Percentiles rank a stretch among this genome's conserved stretches.
Conservation (phyloP, 2,797 vertebrate genomes). For the Anableps anableps region DNA sequence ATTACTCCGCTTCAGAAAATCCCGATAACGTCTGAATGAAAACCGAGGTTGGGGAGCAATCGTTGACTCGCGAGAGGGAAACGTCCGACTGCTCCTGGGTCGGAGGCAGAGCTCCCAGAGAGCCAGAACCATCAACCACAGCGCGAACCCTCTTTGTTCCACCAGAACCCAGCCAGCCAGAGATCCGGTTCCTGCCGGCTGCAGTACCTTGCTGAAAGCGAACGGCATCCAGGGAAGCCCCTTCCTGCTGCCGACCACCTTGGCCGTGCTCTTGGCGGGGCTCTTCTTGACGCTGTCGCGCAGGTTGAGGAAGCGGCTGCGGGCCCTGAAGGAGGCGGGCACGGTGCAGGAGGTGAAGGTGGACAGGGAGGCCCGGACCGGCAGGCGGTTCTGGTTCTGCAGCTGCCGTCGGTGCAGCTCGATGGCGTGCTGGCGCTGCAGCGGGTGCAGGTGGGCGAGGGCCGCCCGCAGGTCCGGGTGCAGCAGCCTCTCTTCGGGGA, state of each 20-base stretch:
- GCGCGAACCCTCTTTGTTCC: too few species aligned
- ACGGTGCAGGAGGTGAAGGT: conserved; percentile 78
- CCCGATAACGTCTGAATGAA: too few species aligned
- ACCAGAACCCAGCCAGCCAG: too few species aligned
- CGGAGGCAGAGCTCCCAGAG: too few species aligned
- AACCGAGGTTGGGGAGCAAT: too few species aligned
- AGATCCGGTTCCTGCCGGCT: neutral
- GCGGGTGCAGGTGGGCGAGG: conserved; percentile 61
- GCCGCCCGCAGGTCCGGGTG: conserved; percentile 60
- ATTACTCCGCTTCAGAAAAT: neutral
- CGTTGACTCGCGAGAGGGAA: too few species aligned
- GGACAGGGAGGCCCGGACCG: conserved; percentile 35
- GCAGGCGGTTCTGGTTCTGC: conserved; percentile 11
- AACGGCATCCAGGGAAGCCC: conserved; percentile 76
- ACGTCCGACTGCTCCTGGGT: too few species aligned
- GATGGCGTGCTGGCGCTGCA: conserved; percentile 68
- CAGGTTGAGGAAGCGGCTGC: conserved; percentile 86
- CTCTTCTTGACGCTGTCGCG: conserved; percentile 91
- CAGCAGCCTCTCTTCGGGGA: conserved; percentile 50
- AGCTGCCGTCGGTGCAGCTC: conserved; percentile 42
- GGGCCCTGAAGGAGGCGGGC: conserved; percentile 75
- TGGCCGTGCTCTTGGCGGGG: conserved; percentile 88
- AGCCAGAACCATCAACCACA: too few species aligned
- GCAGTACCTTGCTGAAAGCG: conserved; percentile 79
- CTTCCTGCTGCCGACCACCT: conserved; percentile 77